Conservation (phyloP, 2,888 invertebrate genomes). For the Eucera pruinosa region DNA sequence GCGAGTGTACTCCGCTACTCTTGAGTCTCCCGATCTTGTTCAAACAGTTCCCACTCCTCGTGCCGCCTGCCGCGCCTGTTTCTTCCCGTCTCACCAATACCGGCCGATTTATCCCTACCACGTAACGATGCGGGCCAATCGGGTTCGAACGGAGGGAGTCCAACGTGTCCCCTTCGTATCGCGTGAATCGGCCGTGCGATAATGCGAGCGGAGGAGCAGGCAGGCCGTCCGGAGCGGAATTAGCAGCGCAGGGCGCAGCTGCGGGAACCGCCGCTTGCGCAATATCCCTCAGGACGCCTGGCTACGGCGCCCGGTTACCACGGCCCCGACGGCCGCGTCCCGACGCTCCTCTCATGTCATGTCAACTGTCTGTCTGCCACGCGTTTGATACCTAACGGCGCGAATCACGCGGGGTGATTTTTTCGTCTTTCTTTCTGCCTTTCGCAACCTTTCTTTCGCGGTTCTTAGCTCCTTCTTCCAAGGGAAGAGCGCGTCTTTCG, state of each 20-base stretch:
- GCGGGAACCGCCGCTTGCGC: slow-evolving; percentile 63
- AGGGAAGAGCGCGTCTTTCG: too few species aligned
- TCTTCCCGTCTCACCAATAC: slow-evolving; percentile 43
- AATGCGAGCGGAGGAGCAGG: slow-evolving; percentile 27
- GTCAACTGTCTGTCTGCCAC: slow-evolving; percentile 78
- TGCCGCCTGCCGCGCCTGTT: slow-evolving; percentile 58
- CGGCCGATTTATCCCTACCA: slow-evolving; percentile 46
- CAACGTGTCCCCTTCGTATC: slow-evolving; percentile 38
- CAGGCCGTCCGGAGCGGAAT: background rate
- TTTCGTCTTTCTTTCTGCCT: slow-evolving; percentile 10
- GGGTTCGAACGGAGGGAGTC: fast-evolving
- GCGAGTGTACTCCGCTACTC: slow-evolving; percentile 83
- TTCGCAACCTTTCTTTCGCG: background rate
- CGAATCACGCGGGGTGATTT: slow-evolving; percentile 34
- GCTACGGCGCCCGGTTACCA: slow-evolving; percentile 33
- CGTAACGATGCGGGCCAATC: slow-evolving; percentile 51
- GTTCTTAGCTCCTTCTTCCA: background rate
- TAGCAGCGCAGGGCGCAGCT: slow-evolving; percentile 38
- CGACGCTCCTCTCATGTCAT: slow-evolving; percentile 74
- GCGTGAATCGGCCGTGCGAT: slow-evolving; percentile 45
- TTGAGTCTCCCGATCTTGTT: slow-evolving; percentile 82
- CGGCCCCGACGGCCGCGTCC: slow-evolving; percentile 47
- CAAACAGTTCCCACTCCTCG: slow-evolving; percentile 79
- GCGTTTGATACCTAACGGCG: slow-evolving; percentile 74
- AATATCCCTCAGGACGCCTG: slow-evolving; percentile 52